phyloP scores from a whole-genome alignment of 2,113 vertebrate species.

The Tragulus kanchil region DNA sequence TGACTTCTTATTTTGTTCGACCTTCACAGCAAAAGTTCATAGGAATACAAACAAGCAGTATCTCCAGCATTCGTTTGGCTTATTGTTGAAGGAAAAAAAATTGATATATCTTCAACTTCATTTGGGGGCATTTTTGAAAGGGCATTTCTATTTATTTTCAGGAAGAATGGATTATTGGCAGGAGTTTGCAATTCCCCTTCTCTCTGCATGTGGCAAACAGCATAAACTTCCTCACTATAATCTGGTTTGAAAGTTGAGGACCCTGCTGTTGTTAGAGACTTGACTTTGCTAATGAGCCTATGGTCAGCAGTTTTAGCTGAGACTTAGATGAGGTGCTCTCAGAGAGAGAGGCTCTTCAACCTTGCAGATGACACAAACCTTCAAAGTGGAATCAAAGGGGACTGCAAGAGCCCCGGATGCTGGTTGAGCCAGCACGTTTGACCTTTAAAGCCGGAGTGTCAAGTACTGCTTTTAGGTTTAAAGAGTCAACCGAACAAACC shows the following conservation, averaged over 20 bases:
- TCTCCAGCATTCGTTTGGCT: neutral
- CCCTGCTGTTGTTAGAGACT: neutral
- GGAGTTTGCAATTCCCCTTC: slow-evolving; percentile 34
- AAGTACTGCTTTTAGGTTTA: slow-evolving; percentile 22
- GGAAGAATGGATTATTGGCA: slow-evolving; percentile 48
- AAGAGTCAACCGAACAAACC: neutral
- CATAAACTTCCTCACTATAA: neutral
- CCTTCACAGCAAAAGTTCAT: neutral
- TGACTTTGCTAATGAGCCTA: neutral
- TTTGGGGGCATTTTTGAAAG: slow-evolving; percentile 60
- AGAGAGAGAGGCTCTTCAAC: neutral
- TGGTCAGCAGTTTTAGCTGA: neutral
- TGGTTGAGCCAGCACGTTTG: neutral
- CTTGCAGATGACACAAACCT: neutral
- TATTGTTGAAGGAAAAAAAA: slow-evolving; percentile 11
- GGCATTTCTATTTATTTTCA: slow-evolving; percentile 72
- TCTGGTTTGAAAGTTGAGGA: neutral
- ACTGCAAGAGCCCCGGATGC: neutral
- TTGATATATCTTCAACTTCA: slow-evolving; percentile 41
- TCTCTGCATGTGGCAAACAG: neutral
- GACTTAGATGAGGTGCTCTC: neutral
- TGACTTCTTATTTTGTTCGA: neutral
- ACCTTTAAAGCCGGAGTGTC: neutral
- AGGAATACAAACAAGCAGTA: slow-evolving; percentile 23
- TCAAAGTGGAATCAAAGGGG: slow-evolving; percentile 7